Base-by-base conservation (phyloP, 1,140 invertebrate genomes). In the Drosophila pandora region DNA sequence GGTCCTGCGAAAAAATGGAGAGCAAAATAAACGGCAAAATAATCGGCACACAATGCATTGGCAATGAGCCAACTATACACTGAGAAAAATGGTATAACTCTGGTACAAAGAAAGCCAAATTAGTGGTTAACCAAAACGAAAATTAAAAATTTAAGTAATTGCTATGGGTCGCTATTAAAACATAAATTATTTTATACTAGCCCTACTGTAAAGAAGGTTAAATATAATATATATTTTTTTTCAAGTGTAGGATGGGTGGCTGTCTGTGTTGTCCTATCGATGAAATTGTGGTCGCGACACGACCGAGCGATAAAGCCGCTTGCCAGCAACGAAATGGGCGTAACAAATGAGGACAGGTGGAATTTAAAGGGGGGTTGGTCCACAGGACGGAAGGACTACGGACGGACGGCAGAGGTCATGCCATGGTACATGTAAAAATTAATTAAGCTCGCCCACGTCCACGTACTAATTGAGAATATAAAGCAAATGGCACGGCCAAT, bases 11-110 rank as follows among this genome's bases (percentile, higher is more conserved):
- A 71, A 73, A 65, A 77, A 90, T 70, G 30, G 69, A 67, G 82
- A 75, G 53, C 71, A 82, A 90, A 90, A 90, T 90, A 90, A 87
- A 90, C 82, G 87, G 82, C 76, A 83, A 79, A 90, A 90, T 90
- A 90, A 90, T 90, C 87, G 82, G 83, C 83, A 76, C 87, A 90
- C 82, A 90, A 88, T 90, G 87, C 76, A 90, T 90, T 90, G 87
- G 87, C 87, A 82, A 79, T 74, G 70, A 76, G 87, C 87, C 87
- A 90, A 76, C 43, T 22, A 4, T 54, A 17, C 47, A 50, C 58
- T 47, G 43, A 21, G 8, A 47, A 23, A 47, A 47, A 43, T 8
- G 1, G 2, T 17, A 10, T 2, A 8, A 6, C 13, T 43, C 2
- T 43, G 3, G 3, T 1, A 37, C 6, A 32, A 32, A 32, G 6